Conservation (phyloP, 2,888 invertebrate genomes). For the Perdita meconis region DNA sequence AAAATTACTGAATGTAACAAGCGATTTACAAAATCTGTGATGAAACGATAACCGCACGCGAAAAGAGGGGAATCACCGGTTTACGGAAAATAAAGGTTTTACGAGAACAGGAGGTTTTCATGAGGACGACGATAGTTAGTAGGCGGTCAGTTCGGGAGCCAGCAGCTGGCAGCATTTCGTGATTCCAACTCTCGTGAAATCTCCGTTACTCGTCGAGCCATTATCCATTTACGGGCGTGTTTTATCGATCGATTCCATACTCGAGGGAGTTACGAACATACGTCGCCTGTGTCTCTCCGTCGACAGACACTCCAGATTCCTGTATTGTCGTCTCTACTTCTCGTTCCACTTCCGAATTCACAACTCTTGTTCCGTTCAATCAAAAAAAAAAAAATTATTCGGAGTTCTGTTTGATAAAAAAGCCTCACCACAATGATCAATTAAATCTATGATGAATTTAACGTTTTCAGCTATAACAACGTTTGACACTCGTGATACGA, state of each 20-base stretch:
- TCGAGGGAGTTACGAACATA: slow-evolving; percentile 54
- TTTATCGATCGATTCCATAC: slow-evolving; percentile 68
- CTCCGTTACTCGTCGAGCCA: slow-evolving; percentile 66
- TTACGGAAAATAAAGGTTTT: slow-evolving; percentile 55
- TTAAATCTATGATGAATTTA: too few species aligned
- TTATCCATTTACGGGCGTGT: slow-evolving; percentile 70
- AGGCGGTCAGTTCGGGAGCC: slow-evolving; percentile 46
- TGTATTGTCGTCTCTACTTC: slow-evolving; percentile 32
- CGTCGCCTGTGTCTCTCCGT: slow-evolving; percentile 48
- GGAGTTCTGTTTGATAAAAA: background rate
- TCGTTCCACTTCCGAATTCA: slow-evolving; percentile 12
- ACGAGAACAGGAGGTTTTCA: slow-evolving; percentile 21
- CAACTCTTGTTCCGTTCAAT: background rate
- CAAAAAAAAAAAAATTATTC: background rate
- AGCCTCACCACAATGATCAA: background rate
- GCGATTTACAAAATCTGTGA: background rate
- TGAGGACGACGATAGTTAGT: slow-evolving; percentile 60
- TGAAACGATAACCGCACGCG: background rate
- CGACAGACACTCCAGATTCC: slow-evolving; percentile 53
- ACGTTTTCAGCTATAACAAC: too few species aligned
- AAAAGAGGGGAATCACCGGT: slow-evolving; percentile 17
- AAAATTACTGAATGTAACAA: background rate
- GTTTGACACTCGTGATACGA: too few species aligned
- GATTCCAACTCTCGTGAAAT: slow-evolving; percentile 65
- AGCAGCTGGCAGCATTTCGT: slow-evolving; percentile 56